A percentile compares a stretch with the other conserved stretches of the same genome.
Conservation (phyloP, 2,797 vertebrate species). For the Anisognathus igniventris region DNA sequence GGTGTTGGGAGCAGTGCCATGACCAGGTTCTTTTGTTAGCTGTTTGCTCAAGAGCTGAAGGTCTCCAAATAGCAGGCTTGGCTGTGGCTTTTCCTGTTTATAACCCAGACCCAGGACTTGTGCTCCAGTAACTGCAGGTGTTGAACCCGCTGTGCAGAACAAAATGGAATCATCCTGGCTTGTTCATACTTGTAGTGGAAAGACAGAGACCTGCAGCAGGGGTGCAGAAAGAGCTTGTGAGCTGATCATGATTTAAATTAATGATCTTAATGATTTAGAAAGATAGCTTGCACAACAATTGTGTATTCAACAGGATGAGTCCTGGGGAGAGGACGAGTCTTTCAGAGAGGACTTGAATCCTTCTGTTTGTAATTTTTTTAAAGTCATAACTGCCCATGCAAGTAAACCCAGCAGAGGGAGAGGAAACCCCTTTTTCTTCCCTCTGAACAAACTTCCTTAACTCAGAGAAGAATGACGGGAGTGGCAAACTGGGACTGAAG, state of each 20-base stretch:
- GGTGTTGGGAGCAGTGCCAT: not conserved
- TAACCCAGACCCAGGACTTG: not conserved
- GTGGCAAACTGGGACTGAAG: constrained; percentile 84
- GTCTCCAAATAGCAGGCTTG: constrained; percentile 14
- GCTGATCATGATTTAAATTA: not conserved
- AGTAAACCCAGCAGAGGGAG: not conserved
- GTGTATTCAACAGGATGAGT: not conserved
- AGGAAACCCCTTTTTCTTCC: not conserved
- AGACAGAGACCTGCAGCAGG: not conserved
- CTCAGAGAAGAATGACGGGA: constrained; percentile 77
- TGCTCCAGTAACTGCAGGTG: not conserved
- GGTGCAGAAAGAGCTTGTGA: not conserved
- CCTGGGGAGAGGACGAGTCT: not conserved
- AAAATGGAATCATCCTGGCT: not conserved
- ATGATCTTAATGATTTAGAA: not conserved
- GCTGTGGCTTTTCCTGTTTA: not conserved
- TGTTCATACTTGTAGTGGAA: not conserved
- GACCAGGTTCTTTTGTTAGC: not conserved
- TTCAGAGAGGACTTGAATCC: not conserved
- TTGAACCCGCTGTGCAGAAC: not conserved
- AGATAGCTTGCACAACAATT: not conserved
- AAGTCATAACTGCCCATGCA: not conserved
- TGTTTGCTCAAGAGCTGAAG: not conserved
- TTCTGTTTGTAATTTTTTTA: not conserved
- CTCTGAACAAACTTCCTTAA: constrained; percentile 60